A percentile compares a stretch with the other conserved stretches of the same genome.
Conservation (phyloP, 2,797 vertebrate genomes). For the Fringilla coelebs region DNA sequence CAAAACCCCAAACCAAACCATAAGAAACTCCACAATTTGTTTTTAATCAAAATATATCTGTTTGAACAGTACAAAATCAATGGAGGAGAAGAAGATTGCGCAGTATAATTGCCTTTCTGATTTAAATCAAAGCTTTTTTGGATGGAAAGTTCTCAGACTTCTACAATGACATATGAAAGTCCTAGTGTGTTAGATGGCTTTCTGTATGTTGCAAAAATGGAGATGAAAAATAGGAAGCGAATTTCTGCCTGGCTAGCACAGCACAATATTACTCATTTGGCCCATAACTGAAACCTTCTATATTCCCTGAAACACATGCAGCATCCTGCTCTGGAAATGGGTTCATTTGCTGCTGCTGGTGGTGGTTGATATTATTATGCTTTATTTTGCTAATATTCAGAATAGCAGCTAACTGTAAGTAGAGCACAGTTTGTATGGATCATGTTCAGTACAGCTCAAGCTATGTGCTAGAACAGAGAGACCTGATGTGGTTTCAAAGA, state of each 20-base stretch:
- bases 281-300: neutral
- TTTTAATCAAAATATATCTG: neutral
- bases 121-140: neutral
- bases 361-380: neutral
- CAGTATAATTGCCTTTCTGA: neutral
- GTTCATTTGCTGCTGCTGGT: neutral
- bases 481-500: neutral
- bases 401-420: neutral
- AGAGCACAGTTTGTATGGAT: neutral
- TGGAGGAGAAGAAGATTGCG: neutral
- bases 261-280: neutral
- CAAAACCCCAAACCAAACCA: too few species aligned
- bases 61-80: neutral
- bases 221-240: neutral
- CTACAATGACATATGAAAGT: neutral
- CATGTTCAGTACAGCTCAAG: neutral
- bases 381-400: conserved; percentile 23
- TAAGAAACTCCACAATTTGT: neutral
- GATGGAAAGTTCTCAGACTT: neutral
- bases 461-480: neutral
- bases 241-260: conserved; percentile 14
- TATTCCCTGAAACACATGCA: neutral
- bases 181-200: neutral
- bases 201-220: neutral
- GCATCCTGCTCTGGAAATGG: conserved; percentile 13